Evolutionary conservation across 2,113 vertebrate genomes (phyloP), one percentile per base, ranked within the genome.

Genomic region (Chelonoidis abingdonii): DNA sequence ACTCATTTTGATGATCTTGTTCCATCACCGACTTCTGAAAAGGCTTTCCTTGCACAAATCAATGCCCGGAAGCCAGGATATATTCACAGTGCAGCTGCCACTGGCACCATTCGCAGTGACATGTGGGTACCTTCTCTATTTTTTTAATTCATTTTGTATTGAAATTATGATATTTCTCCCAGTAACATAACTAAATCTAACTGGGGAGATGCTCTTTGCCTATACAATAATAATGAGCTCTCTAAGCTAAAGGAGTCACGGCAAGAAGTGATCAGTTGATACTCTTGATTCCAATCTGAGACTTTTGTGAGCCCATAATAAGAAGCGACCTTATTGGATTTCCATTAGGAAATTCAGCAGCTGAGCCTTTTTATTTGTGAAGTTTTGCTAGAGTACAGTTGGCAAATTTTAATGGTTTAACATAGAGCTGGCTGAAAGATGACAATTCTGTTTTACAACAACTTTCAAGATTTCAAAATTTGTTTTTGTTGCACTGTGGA

Each of bases 31-130:
- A 99, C 99, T 0, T 99, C 99, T 35, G 99, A 99, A 95, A 99
- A 99, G 96, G 98, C 98, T 95, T 99, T 99, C 97, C 98, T 99
- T 10, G 98, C 98, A 0, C 99, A 99, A 96, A 98, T 99, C 97
- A 97, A 98, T 0, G 98, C 98, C 86, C 98, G 98, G 79, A 99
- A 99, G 96, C 98, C 98, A 0, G 98, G 99, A 35, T 99, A 98
- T 86, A 72, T 97, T 88, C 98, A 97, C 35, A 90, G 98, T 3
- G 93, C 97, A 50, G 93, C 98, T 41, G 94, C 98, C 88, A 96
- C 98, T 0, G 97, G 98, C 76, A 97, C 98, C 95, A 81, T 98
- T 87, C 98, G 92, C 69, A 95, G 98, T 47, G 98, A 98, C 84
- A 91, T 98, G 98, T 99, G 97, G 89, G 98, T 98, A 97, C 85